These are phyloP conservation scores for Drosophila trichaetosa DNA, from an alignment of 2,888 invertebrate genomes.

Conservation along the genomic window DNA sequence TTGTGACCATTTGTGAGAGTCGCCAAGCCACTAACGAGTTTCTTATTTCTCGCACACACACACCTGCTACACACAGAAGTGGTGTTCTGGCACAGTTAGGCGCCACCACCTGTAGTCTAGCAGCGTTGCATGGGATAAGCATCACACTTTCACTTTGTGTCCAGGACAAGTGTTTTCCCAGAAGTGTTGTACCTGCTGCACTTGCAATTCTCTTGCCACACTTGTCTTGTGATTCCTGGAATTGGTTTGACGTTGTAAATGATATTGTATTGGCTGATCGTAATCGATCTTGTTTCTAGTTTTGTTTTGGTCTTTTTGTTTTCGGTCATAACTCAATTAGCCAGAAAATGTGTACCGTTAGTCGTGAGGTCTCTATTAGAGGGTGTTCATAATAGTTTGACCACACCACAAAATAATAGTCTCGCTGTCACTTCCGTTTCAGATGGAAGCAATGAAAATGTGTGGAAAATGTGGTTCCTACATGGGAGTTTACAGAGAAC, in stretches of 20 bases:
- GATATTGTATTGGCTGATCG: slow-evolving; percentile 56
- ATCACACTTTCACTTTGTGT: slow-evolving; percentile 57
- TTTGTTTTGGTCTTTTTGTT: slow-evolving; percentile 42
- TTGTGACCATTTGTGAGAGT: slow-evolving; percentile 33
- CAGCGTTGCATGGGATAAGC: slow-evolving; percentile 33
- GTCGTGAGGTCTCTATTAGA: slow-evolving; percentile 60
- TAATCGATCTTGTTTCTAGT: slow-evolving; percentile 67
- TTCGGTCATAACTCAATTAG: slow-evolving; percentile 78
- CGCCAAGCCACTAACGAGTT: slow-evolving; percentile 7
- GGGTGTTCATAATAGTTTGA: slow-evolving; percentile 37
- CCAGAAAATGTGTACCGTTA: slow-evolving; percentile 39
- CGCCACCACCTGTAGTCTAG: slow-evolving; percentile 40
- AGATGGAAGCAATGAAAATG: slow-evolving; percentile 54
- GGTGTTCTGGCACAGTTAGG: slow-evolving; percentile 47
- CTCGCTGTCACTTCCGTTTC: slow-evolving; percentile 62
- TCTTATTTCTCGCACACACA: slow-evolving; percentile 5
- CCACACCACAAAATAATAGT: slow-evolving; percentile 35
- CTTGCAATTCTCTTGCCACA: slow-evolving; percentile 56
- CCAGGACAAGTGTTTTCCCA: slow-evolving; percentile 25
- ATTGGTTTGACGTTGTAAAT: slow-evolving; percentile 56
- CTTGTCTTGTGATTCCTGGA: slow-evolving; percentile 41
- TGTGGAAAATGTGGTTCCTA: slow-evolving; percentile 67
- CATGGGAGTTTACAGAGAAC: slow-evolving; percentile 42
- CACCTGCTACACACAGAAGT: neutral
- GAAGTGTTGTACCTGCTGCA: slow-evolving; percentile 58